These are phyloP conservation scores for Staurois parvus DNA, from an alignment of 2,797 vertebrate species.

Conservation along the genomic window DNA sequence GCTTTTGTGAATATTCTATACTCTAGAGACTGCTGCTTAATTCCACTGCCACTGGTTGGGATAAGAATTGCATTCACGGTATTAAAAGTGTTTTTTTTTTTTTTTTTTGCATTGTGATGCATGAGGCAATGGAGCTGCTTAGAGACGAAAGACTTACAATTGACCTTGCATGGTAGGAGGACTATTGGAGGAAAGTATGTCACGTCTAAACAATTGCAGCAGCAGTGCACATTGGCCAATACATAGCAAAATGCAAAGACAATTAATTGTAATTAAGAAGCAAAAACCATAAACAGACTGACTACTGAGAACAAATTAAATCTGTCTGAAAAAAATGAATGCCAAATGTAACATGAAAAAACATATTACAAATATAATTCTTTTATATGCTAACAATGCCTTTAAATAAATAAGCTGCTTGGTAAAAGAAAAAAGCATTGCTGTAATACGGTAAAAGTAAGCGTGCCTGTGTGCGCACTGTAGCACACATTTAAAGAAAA, in stretches of 20 bases:
- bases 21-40: slow-evolving; percentile 69
- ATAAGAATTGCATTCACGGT: slow-evolving; percentile 71
- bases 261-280: slow-evolving; percentile 53
- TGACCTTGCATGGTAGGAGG: slow-evolving; percentile 58
- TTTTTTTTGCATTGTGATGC: slow-evolving; percentile 63
- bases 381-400: neutral
- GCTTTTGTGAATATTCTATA: slow-evolving; percentile 72
- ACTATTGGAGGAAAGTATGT: slow-evolving; percentile 53
- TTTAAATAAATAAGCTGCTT: neutral
- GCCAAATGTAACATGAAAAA: neutral
- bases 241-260: slow-evolving; percentile 42
- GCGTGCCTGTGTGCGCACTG: neutral
- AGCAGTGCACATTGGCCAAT: slow-evolving; percentile 52
- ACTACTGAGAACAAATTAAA: slow-evolving; percentile 42
- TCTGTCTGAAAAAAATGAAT: slow-evolving; percentile 14
- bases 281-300: slow-evolving; percentile 2
- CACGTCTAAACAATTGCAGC: slow-evolving; percentile 60
- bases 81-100: slow-evolving; percentile 68
- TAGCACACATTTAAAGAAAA: neutral
- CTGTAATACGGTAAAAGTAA: neutral
- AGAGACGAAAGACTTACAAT: slow-evolving; percentile 65
- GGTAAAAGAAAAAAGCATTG: neutral
- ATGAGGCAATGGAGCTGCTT: slow-evolving; percentile 62
- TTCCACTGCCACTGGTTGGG: slow-evolving; percentile 67
- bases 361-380: neutral